Conservation (phyloP, 2,797 vertebrate species). For the Uromys caudimaculatus region DNA sequence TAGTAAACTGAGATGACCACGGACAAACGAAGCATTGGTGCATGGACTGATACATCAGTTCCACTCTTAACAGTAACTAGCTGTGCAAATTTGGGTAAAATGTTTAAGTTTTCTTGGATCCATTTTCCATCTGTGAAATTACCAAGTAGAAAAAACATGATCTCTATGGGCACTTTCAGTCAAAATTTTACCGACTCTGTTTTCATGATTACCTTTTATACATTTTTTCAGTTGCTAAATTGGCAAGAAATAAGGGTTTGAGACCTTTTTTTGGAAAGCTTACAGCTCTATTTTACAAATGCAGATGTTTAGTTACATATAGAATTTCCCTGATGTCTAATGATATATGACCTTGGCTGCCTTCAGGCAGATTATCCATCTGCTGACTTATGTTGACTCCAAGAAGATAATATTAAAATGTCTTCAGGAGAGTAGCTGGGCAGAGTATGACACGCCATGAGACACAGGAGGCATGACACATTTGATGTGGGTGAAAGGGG, state of each 20-base stretch:
- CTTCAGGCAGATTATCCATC: conserved; percentile 77
- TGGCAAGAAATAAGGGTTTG: conserved; percentile 68
- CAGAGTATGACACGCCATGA: conserved; percentile 43
- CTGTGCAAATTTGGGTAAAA: conserved; percentile 30
- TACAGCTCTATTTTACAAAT: conserved; percentile 74
- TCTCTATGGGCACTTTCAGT: conserved; percentile 54
- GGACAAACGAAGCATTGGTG: background rate
- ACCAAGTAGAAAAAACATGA: conserved; percentile 44
- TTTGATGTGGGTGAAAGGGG: background rate
- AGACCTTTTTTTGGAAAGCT: conserved; percentile 51
- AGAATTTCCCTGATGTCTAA: conserved; percentile 76
- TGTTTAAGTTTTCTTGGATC: conserved; percentile 43
- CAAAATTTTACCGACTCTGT: conserved; percentile 62
- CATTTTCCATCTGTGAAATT: conserved; percentile 61
- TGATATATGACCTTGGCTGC: conserved; percentile 70
- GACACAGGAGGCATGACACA: conserved; percentile 36
- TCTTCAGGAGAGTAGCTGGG: conserved; percentile 62
- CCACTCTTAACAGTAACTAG: background rate
- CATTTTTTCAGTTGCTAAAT: conserved; percentile 70
- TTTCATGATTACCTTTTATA: conserved; percentile 63
- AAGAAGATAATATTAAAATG: conserved; percentile 68
- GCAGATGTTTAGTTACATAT: conserved; percentile 80
- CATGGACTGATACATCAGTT: background rate
- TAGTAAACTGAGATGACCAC: background rate
- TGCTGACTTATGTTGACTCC: conserved; percentile 66